phyloP scores from a whole-genome alignment of 2,888 invertebrate genomes.

The Dasysyrphus tricinctus region DNA sequence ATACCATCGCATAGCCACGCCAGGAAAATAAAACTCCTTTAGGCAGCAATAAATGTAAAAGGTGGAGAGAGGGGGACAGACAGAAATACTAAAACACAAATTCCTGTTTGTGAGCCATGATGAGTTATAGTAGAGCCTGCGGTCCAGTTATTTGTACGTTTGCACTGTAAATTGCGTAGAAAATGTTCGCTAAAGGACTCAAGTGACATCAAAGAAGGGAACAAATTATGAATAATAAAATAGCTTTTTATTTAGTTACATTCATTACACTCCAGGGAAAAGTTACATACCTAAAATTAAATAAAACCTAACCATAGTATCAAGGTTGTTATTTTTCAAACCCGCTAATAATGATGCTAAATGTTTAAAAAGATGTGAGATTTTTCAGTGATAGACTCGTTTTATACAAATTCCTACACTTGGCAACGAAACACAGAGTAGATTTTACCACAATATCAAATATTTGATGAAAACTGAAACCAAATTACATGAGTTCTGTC shows the following conservation, averaged over 20 bases:
- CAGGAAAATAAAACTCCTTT: constrained; percentile 44
- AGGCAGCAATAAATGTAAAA: constrained; percentile 7
- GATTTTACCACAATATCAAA: too few relatives aligned
- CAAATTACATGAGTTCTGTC: too few relatives aligned
- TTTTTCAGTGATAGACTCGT: too few relatives aligned
- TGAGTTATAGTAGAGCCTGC: constrained; percentile 54
- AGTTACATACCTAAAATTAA: too few relatives aligned
- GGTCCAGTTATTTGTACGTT: constrained; percentile 66
- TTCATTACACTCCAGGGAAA: too few relatives aligned
- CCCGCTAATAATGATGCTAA: too few relatives aligned
- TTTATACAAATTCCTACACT: too few relatives aligned
- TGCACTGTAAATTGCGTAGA: constrained; percentile 65
- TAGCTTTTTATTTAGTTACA: background rate
- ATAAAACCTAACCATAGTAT: too few relatives aligned
- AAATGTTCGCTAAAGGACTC: constrained; percentile 42
- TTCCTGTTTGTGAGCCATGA: constrained; percentile 56
- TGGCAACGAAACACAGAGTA: too few relatives aligned
- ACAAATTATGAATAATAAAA: background rate
- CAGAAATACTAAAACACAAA: constrained; percentile 21
- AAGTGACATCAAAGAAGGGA: constrained; percentile 54
- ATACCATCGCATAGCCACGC: constrained; percentile 10
- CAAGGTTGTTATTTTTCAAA: too few relatives aligned
- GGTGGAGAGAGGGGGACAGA: background rate
- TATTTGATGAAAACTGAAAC: too few relatives aligned
- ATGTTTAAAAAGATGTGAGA: too few relatives aligned